Percentiles rank a stretch among this genome's conserved stretches.
phyloP scores from a whole-genome alignment of 2,113 vertebrate genomes.

The Edolisoma coerulescens region DNA sequence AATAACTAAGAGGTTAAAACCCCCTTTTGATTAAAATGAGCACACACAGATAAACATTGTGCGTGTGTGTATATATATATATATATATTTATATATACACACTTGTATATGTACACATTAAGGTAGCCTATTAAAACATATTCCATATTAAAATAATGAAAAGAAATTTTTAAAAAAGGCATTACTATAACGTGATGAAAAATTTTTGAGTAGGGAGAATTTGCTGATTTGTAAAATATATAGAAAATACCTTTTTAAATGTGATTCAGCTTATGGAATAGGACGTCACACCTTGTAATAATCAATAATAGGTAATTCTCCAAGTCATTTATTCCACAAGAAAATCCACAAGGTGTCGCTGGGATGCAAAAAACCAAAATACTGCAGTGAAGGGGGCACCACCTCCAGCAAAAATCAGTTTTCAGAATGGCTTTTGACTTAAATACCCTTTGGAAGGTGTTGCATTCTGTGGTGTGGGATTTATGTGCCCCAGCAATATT shows the following conservation, averaged over 20 bases:
- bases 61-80: accelerated
- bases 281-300: accelerated
- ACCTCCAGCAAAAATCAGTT: background rate
- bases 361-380: background rate
- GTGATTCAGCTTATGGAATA: too few relatives aligned
- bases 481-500: background rate
- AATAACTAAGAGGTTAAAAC: background rate
- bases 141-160: background rate
- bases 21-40: background rate
- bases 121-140: background rate
- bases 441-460: accelerated
- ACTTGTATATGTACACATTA: accelerated
- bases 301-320: accelerated
- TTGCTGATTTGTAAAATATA: background rate
- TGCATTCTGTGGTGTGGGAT: accelerated
- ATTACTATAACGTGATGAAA: background rate
- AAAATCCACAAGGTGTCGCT: conserved; percentile 45
- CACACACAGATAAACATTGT: background rate
- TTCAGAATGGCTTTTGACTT: background rate
- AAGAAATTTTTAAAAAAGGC: background rate
- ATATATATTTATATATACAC: accelerated
- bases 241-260: background rate
- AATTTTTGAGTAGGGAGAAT: accelerated
- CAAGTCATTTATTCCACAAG: accelerated
- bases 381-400: background rate